Base-by-base conservation (phyloP, 2,888 invertebrate species). In the Maniola hyperantus region DNA sequence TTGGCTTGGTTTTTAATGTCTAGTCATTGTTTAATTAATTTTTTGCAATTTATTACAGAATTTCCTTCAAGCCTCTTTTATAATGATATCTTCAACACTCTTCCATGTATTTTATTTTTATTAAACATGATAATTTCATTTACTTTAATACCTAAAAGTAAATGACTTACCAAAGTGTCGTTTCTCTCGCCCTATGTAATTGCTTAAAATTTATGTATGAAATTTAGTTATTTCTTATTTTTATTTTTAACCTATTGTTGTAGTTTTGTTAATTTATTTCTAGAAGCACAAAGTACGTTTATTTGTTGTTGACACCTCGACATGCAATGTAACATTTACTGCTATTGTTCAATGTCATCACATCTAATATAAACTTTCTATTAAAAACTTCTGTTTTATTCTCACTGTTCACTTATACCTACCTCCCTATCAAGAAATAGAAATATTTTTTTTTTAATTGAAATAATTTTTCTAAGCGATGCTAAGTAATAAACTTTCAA, bases 241-340 rank as follows among this genome's bases (percentile, higher is more conserved):
- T 80, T 77, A 78, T 79, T 82, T 85, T 80, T 82, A 84, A 85
- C 84, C 79, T 79, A 80, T 83, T 89, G 90, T 91, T 91, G 84
- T 89, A 88, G 81, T 87, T 88, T 89, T 90, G 91, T 91, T 91
- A 89, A 90, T 89, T 91, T 91, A 90, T 88, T 91, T 88, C 85
- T 88, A 85, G 79, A 83, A 83, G 90, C 92, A 92, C 92, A 91
- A 88, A n/a, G n/a, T n/a, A 88, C 84, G 87, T 87, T 92, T 88
- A 89, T 89, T 91, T 87, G 83, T 89, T 89, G 89, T 91, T 89
- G 88, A 86, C 89, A 90, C 89, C 83, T 84, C 84, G 83, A 86
- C 84, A 84, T 89, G 82, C 80, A 80, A 84, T 87, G 78, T 89
- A 88, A 87, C 86, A 86, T 87, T 89, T 87, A 88, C 84, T 84